Evolutionary conservation across 2,797 vertebrate genomes (phyloP), one percentile per base, ranked within the genome.

Genomic region (Parauchenoglanis ngamensis): DNA sequence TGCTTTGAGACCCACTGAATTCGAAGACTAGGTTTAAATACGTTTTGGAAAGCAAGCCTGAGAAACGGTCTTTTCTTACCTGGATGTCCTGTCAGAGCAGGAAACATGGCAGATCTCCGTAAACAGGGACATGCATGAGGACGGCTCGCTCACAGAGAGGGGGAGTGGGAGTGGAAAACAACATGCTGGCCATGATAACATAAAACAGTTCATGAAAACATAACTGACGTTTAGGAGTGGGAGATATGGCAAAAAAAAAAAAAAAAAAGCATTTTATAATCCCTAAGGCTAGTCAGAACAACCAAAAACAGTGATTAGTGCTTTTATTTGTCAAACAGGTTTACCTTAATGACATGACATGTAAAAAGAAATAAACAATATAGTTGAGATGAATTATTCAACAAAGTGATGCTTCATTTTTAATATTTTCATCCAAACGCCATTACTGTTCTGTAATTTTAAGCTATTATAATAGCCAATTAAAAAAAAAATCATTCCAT

Each of bases 111-210:
- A 25, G 67, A 76, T 65, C 46, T 82, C 76, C 81, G 35, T 87
- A 84, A 94, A 95, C 40, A 35, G 23, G 87, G 94, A 93, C 94
- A 96, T 95, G 93, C 93, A 94, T 93, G 94, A 93, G 93, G 94
- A 93, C 91, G 93, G 93, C 93, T 95, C 94, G 90, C 94, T 93
- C 93, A 95, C 94, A 94, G 88, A 94, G 92, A 93, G 90, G 78
- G 92, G 92, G 91, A 77, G 93, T 92, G 89, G 94, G 76, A 83
- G 40, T 85, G 77, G 57, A 87, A 87, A 86, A 86, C 80, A 87
- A 85, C 65, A 88, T 63, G 84, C 87, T 88, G 77, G 77, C 83
- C 87, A 85, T 88, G 83, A 88, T 44, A 80, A 85, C 63, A 84
- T 79, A 73, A 88, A 85, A 67, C 65, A 81, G 28, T 61, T 81